These are phyloP conservation scores for Heliornis fulica DNA, from an alignment of 2,113 vertebrate genomes.

Conservation along the genomic window DNA sequence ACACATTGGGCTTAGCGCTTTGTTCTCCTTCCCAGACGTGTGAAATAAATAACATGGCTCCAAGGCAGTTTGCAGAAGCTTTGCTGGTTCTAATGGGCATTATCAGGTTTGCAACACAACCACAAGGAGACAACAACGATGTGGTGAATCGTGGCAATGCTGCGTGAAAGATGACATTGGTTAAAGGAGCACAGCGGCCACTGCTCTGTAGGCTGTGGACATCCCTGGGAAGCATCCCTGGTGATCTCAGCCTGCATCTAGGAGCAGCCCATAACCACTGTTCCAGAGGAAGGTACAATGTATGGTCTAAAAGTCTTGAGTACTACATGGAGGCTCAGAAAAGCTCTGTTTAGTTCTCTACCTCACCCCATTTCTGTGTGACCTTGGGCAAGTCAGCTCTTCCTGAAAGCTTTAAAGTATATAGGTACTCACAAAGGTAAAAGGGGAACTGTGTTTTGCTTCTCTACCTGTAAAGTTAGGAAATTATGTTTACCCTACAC, in stretches of 20 bases:
- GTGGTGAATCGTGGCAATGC: fast-evolving
- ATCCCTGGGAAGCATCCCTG: neutral
- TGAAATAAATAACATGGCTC: neutral
- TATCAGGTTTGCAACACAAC: neutral
- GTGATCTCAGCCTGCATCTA: neutral
- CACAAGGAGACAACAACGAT: neutral
- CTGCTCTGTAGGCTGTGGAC: fast-evolving
- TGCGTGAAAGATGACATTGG: neutral
- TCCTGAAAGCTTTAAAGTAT: neutral
- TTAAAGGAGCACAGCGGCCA: neutral
- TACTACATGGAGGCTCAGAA: neutral
- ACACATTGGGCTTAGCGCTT: neutral
- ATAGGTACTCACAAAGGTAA: fast-evolving
- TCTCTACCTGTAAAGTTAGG: neutral
- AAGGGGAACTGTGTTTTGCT: neutral
- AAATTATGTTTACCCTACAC: neutral
- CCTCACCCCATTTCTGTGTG: neutral
- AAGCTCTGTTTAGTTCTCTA: neutral
- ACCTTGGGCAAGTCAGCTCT: neutral
- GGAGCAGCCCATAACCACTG: neutral
- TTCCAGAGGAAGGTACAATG: neutral
- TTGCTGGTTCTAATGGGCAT: neutral
- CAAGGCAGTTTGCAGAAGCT: neutral
- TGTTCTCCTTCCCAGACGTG: neutral
- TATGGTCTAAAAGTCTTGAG: neutral